A percentile compares a stretch with the other conserved stretches of the same genome.
Evolutionary conservation across 30 jellyfish, hydroid and myxozoan species (phyloP).

Genomic region (Haliclystus octoradiatus): DNA sequence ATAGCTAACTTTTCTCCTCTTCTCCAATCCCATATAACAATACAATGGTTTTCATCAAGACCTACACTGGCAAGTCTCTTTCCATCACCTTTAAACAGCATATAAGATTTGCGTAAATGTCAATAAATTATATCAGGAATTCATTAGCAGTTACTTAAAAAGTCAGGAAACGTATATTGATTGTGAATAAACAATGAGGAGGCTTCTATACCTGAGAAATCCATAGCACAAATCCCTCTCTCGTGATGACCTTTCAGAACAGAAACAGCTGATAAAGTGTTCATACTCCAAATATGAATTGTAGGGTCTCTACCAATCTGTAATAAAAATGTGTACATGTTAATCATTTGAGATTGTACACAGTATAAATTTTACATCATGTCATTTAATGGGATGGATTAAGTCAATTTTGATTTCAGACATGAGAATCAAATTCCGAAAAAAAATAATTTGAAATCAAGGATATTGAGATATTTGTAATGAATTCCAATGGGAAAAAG

Average conservation of each 20-base stretch:
- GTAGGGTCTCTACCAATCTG: constrained; percentile 93
- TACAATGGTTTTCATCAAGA: constrained; percentile 69
- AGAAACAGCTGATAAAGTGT: constrained; percentile 67
- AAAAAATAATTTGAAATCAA: too few relatives aligned
- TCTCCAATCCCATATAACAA: constrained; percentile 94
- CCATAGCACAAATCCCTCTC: constrained; percentile 85
- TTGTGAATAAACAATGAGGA: neutral
- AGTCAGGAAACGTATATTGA: too few relatives aligned
- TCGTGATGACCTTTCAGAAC: constrained; percentile 82
- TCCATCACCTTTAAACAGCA: constrained; percentile 67
- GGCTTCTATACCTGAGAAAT: constrained; percentile 64
- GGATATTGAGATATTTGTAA: too few relatives aligned
- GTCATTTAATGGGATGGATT: too few relatives aligned
- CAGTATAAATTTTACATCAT: too few relatives aligned
- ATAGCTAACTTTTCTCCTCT: constrained; percentile 88
- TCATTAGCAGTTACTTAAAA: too few relatives aligned
- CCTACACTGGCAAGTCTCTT: constrained; percentile 86
- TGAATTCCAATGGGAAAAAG: too few relatives aligned
- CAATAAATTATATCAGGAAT: too few relatives aligned
- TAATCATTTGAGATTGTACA: too few relatives aligned
- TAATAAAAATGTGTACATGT: neutral
- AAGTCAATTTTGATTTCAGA: too few relatives aligned
- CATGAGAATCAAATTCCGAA: too few relatives aligned
- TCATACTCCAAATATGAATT: constrained; percentile 88
- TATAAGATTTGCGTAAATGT: too few relatives aligned